Evolutionary conservation across 1,140 invertebrate genomes (phyloP), one percentile per base, ranked within the genome.

Genomic region (Diuraphis noxia): DNA sequence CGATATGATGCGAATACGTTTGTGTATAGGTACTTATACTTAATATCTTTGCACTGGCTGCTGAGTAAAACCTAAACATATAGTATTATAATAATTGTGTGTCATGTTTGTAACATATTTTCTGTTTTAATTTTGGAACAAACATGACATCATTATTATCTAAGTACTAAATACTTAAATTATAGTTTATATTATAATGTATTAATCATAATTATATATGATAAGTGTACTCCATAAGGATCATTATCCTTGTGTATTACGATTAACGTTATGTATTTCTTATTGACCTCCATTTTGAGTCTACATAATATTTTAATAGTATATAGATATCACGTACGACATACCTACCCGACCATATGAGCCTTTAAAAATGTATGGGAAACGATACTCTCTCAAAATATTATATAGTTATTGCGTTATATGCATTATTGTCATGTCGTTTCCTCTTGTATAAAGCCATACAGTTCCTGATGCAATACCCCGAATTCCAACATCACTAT

Each of bases 401-500:
- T n/a, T n/a, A 5, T n/a, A 5, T 72, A 72, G 30, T 72, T n/a
- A 17, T 72, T 72, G 56, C 56, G 56, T n/a, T 72, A 72, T 49
- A 49, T 46, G 46, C 21, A 19, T 46, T 34, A 17, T 40, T 88
- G 25, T 63, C 52, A 88, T 88, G 36, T 63, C 86, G 36, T 63
- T 88, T 88, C 23, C 86, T 34, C 34, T 34, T 56, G 23, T 38
- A 40, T 88, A 43, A 88, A 92, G 91, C 91, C 9, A 86, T 92
- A 49, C 91, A 92, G 86, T 92, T 88, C 63, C 84, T 92, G 85
- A 46, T 92, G 87, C 91, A 92, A 77, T 87, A 92, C n/a, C 91
- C 91, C 34, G 91, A 92, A 88, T 92, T 92, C 34, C 91, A 92
- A 72, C 91, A 92, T n/a, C 87, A 88, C 30, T 92, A 92, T 63